phyloP scores from a whole-genome alignment of 2,888 invertebrate genomes.

The Hedychridium roseum region DNA sequence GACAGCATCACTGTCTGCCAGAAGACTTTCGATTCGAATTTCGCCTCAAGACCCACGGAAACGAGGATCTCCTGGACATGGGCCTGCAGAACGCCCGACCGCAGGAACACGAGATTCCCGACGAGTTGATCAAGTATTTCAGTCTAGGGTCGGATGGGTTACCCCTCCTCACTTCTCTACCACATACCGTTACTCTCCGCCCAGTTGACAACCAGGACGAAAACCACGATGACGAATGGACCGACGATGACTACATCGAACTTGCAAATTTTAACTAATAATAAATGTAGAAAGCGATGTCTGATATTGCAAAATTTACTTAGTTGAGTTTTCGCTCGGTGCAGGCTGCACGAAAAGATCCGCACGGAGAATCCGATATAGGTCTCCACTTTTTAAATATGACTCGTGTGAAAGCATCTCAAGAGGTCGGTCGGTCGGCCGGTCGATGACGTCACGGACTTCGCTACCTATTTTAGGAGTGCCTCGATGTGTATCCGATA shows the following conservation, averaged over 20 bases:
- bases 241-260: constrained; percentile 74
- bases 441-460: constrained; percentile 55
- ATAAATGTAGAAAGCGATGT: neutral
- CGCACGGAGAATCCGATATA: no score
- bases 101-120: constrained; percentile 62
- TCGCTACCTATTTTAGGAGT: constrained; percentile 60
- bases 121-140: constrained; percentile 69
- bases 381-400: no score
- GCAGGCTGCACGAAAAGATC: no score
- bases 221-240: constrained; percentile 69
- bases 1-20: constrained; percentile 79
- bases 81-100: constrained; percentile 72
- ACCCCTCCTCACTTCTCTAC: constrained; percentile 70
- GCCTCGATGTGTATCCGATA: constrained; percentile 44
- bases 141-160: constrained; percentile 70
- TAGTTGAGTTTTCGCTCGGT: no score
- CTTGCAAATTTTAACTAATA: constrained; percentile 51
- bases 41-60: constrained; percentile 54
- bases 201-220: no score
- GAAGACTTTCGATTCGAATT: constrained; percentile 63
- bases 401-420: constrained; percentile 36
- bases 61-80: constrained; percentile 65
- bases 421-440: constrained; percentile 50
- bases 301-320: no score
- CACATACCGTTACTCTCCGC: constrained; percentile 66